These are phyloP conservation scores for Arctocebus calabarensis DNA, from an alignment of 2,797 vertebrate genomes.

Conservation along the genomic window DNA sequence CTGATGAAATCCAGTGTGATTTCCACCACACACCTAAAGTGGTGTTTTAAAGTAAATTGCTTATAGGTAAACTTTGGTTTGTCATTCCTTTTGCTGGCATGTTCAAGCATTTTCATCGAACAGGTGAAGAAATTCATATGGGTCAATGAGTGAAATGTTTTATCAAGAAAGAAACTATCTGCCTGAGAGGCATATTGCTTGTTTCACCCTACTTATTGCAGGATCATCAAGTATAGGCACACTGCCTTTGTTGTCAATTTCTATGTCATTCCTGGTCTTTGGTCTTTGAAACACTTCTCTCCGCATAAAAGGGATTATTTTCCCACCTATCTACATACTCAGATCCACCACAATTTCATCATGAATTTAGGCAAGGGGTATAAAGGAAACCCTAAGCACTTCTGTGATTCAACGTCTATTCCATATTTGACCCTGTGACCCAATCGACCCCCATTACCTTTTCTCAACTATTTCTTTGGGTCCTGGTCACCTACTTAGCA, in stretches of 20 bases:
- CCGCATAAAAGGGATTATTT: not conserved
- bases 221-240: not conserved
- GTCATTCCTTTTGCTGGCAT: not conserved
- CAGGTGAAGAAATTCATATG: not conserved
- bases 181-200: not conserved
- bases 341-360: not conserved
- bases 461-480: constrained; percentile 18
- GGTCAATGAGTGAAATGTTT: not conserved
- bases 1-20: not conserved
- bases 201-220: not conserved
- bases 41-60: constrained; percentile 25
- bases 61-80: constrained; percentile 18
- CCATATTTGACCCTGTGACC: not conserved
- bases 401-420: constrained; percentile 4
- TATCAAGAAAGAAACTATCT: not conserved
- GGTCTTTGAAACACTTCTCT: constrained; percentile 18
- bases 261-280: constrained; percentile 5
- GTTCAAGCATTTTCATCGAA: constrained; percentile 22
- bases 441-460: not conserved
- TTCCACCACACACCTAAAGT: not conserved
- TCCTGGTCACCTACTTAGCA: not conserved
- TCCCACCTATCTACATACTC: not conserved
- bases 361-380: not conserved
- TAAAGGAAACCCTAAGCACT: not conserved
- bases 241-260: constrained; percentile 22